phyloP scores from a whole-genome alignment of 2,113 vertebrate genomes.

The Myotis brandtii region DNA sequence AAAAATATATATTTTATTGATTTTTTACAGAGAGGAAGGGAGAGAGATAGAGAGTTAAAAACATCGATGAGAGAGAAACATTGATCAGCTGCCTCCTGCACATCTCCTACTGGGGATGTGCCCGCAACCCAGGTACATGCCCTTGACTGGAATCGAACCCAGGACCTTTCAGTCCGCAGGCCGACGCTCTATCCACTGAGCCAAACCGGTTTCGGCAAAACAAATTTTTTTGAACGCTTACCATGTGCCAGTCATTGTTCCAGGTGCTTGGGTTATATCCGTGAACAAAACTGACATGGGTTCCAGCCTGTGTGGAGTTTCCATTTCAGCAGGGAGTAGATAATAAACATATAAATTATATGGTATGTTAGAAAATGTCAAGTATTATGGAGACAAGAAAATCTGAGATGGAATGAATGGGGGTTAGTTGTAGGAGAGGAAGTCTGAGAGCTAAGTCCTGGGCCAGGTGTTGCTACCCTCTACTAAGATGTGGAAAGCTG shows the following conservation, averaged over 20 bases:
- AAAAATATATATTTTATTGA: no score
- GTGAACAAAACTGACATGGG: neutral
- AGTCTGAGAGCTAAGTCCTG: neutral
- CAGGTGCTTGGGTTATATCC: neutral
- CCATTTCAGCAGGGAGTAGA: neutral
- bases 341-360: neutral
- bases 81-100: no score
- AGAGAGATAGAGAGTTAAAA: no score
- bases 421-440: neutral
- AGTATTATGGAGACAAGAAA: neutral
- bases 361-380: neutral
- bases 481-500: neutral
- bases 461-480: neutral
- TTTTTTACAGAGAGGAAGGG: no score
- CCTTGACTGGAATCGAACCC: no score
- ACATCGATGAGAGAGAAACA: no score
- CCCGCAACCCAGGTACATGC: no score
- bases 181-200: no score
- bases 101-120: no score
- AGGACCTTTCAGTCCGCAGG: no score
- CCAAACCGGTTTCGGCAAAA: neutral
- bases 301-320: constrained; percentile 28
- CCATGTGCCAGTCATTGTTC: neutral
- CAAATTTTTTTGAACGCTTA: constrained; percentile 26
- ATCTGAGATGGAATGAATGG: neutral